Conservation (phyloP, 2,888 invertebrate genomes). For the Chalcis sispes region DNA sequence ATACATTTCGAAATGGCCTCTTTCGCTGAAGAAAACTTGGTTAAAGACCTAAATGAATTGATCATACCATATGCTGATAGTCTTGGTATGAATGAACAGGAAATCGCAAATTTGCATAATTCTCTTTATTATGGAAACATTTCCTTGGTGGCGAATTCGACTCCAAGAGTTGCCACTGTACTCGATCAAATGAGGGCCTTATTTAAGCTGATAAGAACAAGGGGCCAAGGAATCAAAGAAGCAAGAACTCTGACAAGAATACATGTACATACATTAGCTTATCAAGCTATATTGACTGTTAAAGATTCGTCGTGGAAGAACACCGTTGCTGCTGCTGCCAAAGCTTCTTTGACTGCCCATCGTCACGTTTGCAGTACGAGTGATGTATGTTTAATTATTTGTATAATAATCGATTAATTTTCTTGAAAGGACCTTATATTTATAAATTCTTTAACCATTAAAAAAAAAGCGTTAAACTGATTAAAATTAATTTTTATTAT, state of each 20-base stretch:
- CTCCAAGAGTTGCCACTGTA: slow-evolving; percentile 87
- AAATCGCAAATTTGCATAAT: slow-evolving; percentile 86
- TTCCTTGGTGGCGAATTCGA: slow-evolving; percentile 85
- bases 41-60: slow-evolving; percentile 81
- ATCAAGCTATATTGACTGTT: slow-evolving; percentile 87
- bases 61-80: slow-evolving; percentile 88
- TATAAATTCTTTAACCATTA: no score
- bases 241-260: slow-evolving; percentile 83
- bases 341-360: slow-evolving; percentile 89
- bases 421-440: no score
- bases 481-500: neutral
- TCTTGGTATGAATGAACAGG: slow-evolving; percentile 93
- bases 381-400: slow-evolving; percentile 75
- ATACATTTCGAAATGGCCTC: slow-evolving; percentile 93
- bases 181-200: slow-evolving; percentile 89
- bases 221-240: slow-evolving; percentile 75
- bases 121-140: slow-evolving; percentile 84
- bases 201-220: slow-evolving; percentile 78
- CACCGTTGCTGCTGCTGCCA: slow-evolving; percentile 87
- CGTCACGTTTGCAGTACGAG: slow-evolving; percentile 87
- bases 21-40: slow-evolving; percentile 84
- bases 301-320: slow-evolving; percentile 86
- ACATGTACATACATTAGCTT: slow-evolving; percentile 92
- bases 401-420: no score
- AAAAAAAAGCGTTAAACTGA: no score